Evolutionary conservation across 2,888 invertebrate species (phyloP), one percentile per base, ranked within the genome.

Genomic region (Thecophora atra): DNA sequence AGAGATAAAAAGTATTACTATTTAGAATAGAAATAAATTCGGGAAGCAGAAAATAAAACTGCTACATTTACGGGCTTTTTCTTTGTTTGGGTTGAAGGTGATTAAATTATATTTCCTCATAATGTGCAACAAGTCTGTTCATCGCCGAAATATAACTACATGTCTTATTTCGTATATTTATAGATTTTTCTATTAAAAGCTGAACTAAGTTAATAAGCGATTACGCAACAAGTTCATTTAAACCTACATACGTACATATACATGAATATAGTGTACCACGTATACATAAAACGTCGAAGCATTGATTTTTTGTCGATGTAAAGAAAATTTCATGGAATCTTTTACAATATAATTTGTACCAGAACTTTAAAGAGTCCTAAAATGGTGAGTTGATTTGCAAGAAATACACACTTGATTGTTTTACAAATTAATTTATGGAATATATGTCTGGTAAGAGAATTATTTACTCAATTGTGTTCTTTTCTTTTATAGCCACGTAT

Each of bases 401-500:
- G 15, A 4, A 15, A 1, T 47, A 17, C n/a, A 1, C 17, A 17
- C 17, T 6, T 37, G 17, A 47, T 47, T n/a, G n/a, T n/a, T n/a
- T 15, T 17, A 17, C 13, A n/a, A n/a, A n/a, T 47, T 47, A 47
- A 47, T 47, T 17, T 4, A 47, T 47, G 0, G 11, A 0, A 15
- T 47, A 17, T n/a, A 6, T 72, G 69, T 19, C 13, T 37, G 17
- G 28, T 47, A 65, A 44, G 52, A 1, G 8, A 67, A 30, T 56
- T 56, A 30, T 37, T 8, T 70, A 30, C 8, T 56, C 1, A 65
- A 64, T 54, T 54, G 3, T 62, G 47, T 26, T 51, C 17, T 30
- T 67, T 51, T 63, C 65, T 8, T 28, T 71, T 67, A 24, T 60
- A 97, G 97, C 96, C 97, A 73, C 94, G 97, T 65, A 96, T 97